Evolutionary conservation across 2,888 invertebrate species (phyloP).

Genomic region (Melipona beecheii): DNA sequence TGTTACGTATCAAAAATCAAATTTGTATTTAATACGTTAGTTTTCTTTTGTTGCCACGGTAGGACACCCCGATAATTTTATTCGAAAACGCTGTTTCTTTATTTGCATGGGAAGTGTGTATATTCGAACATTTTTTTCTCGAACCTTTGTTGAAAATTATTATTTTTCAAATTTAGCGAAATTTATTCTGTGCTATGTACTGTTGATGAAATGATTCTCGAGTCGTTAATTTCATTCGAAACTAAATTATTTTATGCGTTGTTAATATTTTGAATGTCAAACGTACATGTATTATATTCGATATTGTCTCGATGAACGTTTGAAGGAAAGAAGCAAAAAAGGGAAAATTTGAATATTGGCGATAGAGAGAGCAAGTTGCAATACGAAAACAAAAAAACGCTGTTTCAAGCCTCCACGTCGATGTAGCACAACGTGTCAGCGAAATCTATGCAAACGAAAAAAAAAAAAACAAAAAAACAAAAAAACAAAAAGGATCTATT

Average conservation of each 20-base stretch:
- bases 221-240: neutral
- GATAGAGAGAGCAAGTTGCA: neutral
- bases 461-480: slow-evolving; percentile 42
- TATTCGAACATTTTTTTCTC: neutral
- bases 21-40: slow-evolving; percentile 4
- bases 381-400: neutral
- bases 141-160: neutral
- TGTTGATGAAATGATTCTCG: neutral
- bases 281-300: neutral
- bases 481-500: slow-evolving; percentile 67
- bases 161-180: slow-evolving; percentile 4
- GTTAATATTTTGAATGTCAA: neutral
- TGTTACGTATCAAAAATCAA: slow-evolving; percentile 16
- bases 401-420: slow-evolving; percentile 26
- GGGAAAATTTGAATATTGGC: neutral
- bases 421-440: slow-evolving; percentile 24
- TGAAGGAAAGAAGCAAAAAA: neutral
- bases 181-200: neutral
- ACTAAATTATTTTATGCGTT: neutral
- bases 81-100: slow-evolving; percentile 29
- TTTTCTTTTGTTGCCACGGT: slow-evolving; percentile 9
- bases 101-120: neutral
- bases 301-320: neutral
- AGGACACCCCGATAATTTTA: slow-evolving; percentile 21
- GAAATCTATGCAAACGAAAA: slow-evolving; percentile 30